Evolutionary conservation across 2,888 invertebrate genomes (phyloP), one percentile per base, ranked within the genome.

Genomic region (Acronicta alni): DNA sequence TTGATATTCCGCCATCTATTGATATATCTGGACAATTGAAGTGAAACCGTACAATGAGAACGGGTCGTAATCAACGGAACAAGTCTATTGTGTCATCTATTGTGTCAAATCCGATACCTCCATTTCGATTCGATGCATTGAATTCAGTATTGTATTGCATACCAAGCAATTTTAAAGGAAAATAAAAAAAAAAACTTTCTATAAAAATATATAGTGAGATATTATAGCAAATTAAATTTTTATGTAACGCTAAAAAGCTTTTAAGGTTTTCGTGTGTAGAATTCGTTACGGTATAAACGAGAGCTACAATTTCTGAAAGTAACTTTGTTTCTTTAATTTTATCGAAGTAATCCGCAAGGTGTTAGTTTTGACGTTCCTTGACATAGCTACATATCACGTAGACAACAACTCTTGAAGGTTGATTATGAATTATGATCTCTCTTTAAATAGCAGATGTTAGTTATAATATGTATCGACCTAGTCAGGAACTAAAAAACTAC

Each of bases 61-160:
- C 80, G 81, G 80, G 77, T 76, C 80, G 74, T 84, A 88, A 90
- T 89, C 87, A 86, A 82, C 77, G 67, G 71, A 84, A 86, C 84
- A 85, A 82, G 73, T 67, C 87, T 67, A 87, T 91, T 90, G 90
- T 90, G 79, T 77, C 72, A 77, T 67, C 87, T 67, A 87, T 91
- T 90, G 90, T 90, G 79, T 77, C 72, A 77, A 79, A 73, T 76
- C 76, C 72, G 69, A 79, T 75, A 73, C 65, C 69, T 67, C 69
- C 67, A 75, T 70, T 83, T 83, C 77, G 73, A 78, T 81, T 70
- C 67, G 72, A 72, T 75, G 67, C 78, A 81, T 79, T 78, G 74
- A 79, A 72, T 73, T 51, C 47, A 57, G 56, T 41, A 62, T n/a
- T 48, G 59, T 53, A 14, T 37, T 26, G 55, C 41, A 67, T 59